phyloP scores from a whole-genome alignment of 2,113 vertebrate species.

The Rostratula benghalensis region DNA sequence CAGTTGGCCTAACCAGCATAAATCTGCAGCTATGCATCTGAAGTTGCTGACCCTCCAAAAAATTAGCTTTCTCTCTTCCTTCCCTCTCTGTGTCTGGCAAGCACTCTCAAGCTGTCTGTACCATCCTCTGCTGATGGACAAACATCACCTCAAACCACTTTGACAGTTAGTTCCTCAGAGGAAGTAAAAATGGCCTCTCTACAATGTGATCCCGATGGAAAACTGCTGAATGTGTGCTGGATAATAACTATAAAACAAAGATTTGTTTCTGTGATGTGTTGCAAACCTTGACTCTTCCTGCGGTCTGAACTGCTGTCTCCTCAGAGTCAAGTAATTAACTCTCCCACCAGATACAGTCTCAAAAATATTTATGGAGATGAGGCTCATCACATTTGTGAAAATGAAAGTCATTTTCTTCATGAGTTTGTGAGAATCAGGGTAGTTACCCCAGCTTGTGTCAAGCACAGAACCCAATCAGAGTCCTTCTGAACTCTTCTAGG shows the following conservation, averaged over 20 bases:
- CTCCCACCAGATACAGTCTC: neutral
- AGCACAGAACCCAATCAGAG: neutral
- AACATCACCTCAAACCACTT: neutral
- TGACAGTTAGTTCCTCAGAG: neutral
- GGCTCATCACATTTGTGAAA: neutral
- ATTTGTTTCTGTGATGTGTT: neutral
- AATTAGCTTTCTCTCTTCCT: neutral
- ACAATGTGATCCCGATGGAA: neutral
- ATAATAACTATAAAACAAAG: neutral
- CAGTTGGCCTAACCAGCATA: neutral
- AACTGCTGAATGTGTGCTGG: neutral
- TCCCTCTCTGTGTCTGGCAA: neutral
- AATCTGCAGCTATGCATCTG: neutral
- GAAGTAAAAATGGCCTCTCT: neutral
- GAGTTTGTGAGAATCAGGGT: neutral
- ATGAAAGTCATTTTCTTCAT: neutral
- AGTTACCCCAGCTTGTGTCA: neutral
- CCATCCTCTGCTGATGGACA: neutral
- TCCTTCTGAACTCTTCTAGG: neutral
- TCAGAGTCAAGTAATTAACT: neutral
- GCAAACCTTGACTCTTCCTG: neutral
- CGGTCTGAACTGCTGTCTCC: neutral
- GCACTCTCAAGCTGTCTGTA: fast-evolving
- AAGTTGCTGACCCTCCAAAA: neutral
- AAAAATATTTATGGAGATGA: neutral